Evolutionary conservation across 2,888 invertebrate genomes (phyloP), one percentile per base, ranked within the genome.

Genomic region (Andrena marginata): DNA sequence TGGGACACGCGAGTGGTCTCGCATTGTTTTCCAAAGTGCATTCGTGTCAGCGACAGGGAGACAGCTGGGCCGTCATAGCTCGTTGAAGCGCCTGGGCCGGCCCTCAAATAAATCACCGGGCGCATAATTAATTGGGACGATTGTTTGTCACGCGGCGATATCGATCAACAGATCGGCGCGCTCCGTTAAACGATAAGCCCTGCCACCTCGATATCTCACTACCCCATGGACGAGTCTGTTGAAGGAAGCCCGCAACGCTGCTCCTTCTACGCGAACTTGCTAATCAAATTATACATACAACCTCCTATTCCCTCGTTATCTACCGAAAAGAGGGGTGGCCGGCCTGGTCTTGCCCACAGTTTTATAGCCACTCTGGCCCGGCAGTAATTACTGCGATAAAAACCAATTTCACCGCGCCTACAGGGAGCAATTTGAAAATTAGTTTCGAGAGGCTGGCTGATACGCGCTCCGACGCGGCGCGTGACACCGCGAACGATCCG

Each of bases 61-160:
- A 82, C 76, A 88, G 78, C 80, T 71, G 77, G 49, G 68, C 26
- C 68, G 72, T 75, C 78, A 81, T 10, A 77, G 73, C 77, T 81
- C 77, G 79, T 80, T 75, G 73, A 83, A 82, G 80, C 74, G 77
- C 81, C 77, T 79, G 31, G 76, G 29, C 73, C 71, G 77, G 42
- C 65, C 59, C 87, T 88, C 87, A 64, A 89, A 88, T 89, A 87
- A 89, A 89, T 89, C 87, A 89, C 82, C 75, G 68, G 78, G n/a
- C 64, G 85, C 88, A 89, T 90, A 90, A 90, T 90, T 90, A 90
- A 90, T 87, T 86, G 85, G 86, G 64, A 75, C 76, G 85, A 89
- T 90, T 88, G 88, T 88, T 89, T 85, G 85, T 82, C 87, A 76
- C 78, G 67, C 67, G 63, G 82, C 78, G 78, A 80, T 90, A 86